Evolutionary conservation across 2,888 invertebrate genomes (phyloP).

Genomic region (Cantharis flavilabris): DNA sequence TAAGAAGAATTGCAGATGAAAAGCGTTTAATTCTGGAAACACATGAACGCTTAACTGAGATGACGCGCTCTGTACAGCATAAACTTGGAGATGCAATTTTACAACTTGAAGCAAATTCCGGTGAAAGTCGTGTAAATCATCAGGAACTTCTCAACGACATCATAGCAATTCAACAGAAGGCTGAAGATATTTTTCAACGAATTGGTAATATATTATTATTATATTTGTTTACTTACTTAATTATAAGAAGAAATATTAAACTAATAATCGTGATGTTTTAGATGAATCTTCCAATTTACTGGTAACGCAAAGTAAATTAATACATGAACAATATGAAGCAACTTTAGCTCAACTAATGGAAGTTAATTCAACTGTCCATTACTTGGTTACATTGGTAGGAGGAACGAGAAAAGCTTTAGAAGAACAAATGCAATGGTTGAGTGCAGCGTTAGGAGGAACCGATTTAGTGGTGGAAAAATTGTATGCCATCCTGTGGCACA

Average conservation of each 20-base stretch:
- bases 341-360: slow-evolving; percentile 58
- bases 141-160: slow-evolving; percentile 61
- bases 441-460: slow-evolving; percentile 51
- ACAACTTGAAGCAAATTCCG: slow-evolving; percentile 58
- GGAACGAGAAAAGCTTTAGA: slow-evolving; percentile 50
- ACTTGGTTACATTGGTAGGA: slow-evolving; percentile 47
- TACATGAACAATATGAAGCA: slow-evolving; percentile 56
- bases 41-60: slow-evolving; percentile 59
- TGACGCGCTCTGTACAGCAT: slow-evolving; percentile 60
- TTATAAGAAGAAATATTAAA: neutral
- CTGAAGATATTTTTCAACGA: slow-evolving; percentile 60
- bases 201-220: slow-evolving; percentile 53
- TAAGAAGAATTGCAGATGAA: slow-evolving; percentile 62
- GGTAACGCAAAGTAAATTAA: slow-evolving; percentile 56
- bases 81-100: slow-evolving; percentile 61
- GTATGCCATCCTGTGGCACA: slow-evolving; percentile 50
- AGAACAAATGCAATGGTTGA: slow-evolving; percentile 49
- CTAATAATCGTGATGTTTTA: slow-evolving; percentile 34
- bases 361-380: slow-evolving; percentile 60
- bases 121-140: slow-evolving; percentile 59
- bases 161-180: slow-evolving; percentile 59
- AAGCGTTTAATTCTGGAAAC: slow-evolving; percentile 64
- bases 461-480: slow-evolving; percentile 50
- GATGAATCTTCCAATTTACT: slow-evolving; percentile 55
- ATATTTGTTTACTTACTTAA: too few relatives aligned